Base-by-base conservation (phyloP, 1,140 invertebrate genomes). In the Lucilia sericata region DNA sequence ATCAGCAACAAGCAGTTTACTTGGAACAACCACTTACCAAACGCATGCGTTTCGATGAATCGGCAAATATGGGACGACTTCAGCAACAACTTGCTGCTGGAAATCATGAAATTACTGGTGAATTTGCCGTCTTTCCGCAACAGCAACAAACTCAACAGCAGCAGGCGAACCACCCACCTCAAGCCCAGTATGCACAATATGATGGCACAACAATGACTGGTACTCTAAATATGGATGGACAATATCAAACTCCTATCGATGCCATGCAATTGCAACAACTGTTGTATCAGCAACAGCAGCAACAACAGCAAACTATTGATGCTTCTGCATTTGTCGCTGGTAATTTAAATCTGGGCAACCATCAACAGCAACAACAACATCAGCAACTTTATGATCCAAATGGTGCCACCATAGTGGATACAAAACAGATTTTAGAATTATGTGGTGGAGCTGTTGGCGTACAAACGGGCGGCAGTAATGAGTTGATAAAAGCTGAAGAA, bases 181-280 rank as follows among this genome's bases (percentile, higher is more conserved):
- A 65, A 82, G 4, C 51, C 9, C 88, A 87, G n/a, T 84, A 87
- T 13, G 84, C 85, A 42, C 84, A 82, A 76, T 70, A 82, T 10
- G 82, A 82, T 83, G 84, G 12, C 17, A 13, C n/a, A 5, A 87
- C 88, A 78, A 85, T 87, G 8, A 88, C 86, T 14, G 86, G 87
- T 36, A 84, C 85, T 17, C 10, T 74, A 12, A 84, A 82, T 17
- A 30, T 51, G 10, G 47, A 49, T 55, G 81, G 84, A 0, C 85
- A 84, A 60, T 85, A 86, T 4, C 88, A 89, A 83, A 88, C 86
- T 2, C 84, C 88, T 3, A 88, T 89, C 17, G 88, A 89, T 86
- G 87, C 88, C 1, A 86, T 88, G 86, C 88, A 89, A 85, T 82
- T 89, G 85, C 88, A 90, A 60, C 88, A 89, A 60, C 82, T 88